Conservation (phyloP, 2,888 invertebrate species). For the Serripes groenlandicus region DNA sequence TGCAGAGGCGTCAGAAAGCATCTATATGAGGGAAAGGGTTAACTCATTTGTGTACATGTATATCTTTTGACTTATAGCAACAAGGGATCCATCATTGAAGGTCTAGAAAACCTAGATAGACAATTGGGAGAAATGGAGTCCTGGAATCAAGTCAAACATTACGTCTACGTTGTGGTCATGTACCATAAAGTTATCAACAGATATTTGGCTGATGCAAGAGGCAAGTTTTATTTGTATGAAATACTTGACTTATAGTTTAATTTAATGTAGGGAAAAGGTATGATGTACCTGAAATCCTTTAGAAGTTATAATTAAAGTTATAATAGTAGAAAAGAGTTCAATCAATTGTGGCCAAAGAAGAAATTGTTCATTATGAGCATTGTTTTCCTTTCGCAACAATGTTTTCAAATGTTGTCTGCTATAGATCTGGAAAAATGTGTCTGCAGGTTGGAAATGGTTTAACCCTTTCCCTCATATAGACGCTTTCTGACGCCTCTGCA, state of each 20-base stretch:
- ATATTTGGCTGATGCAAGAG: constrained; percentile 14
- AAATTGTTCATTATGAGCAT: neutral
- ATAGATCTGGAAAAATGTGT: too few relatives aligned
- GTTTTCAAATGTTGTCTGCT: neutral
- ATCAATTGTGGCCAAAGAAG: neutral
- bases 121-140: constrained; percentile 9
- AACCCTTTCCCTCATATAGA: too few relatives aligned
- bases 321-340: neutral
- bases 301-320: too few relatives aligned
- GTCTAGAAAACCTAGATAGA: constrained; percentile 6
- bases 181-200: constrained; percentile 21
- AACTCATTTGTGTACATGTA: neutral
- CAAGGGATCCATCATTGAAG: neutral
- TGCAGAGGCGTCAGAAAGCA: neutral
- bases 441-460: too few relatives aligned
- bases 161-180: neutral
- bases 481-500: too few relatives aligned
- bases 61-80: neutral
- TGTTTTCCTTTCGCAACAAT: neutral
- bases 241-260: too few relatives aligned
- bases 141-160: constrained; percentile 15
- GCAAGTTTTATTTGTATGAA: neutral
- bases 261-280: too few relatives aligned
- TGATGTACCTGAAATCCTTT: too few relatives aligned
- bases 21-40: neutral